Percentiles rank a stretch among this genome's conserved stretches.
Conservation (phyloP, 1,140 invertebrate genomes). For the Archivesica marissinica region DNA sequence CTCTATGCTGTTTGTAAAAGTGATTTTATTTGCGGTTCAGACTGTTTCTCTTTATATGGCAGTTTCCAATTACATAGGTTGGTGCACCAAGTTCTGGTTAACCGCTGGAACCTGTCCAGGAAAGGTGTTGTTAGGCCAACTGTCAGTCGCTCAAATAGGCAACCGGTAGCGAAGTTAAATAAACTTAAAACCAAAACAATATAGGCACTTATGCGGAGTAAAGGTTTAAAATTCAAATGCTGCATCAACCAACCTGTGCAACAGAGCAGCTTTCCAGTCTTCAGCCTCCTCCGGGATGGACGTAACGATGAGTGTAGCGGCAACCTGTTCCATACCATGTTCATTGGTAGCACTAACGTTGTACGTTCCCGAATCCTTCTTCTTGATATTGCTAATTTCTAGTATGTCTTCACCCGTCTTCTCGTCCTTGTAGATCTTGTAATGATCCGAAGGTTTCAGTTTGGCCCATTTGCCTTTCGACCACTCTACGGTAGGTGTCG, state of each 20-base stretch:
- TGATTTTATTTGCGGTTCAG: too few species aligned
- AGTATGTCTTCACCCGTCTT: conserved; percentile 79
- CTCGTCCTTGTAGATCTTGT: conserved; percentile 80
- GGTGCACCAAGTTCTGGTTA: too few species aligned
- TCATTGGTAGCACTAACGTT: conserved; percentile 82
- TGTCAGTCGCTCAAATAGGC: too few species aligned
- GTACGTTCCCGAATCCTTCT: conserved; percentile 83
- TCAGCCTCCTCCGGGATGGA: conserved; percentile 81
- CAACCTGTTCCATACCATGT: conserved; percentile 79
- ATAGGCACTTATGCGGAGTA: too few species aligned
- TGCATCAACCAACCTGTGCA: conserved; percentile 82
- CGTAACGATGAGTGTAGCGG: conserved; percentile 83
- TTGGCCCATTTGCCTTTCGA: conserved; percentile 83
- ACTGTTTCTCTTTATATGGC: too few species aligned
- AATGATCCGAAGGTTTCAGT: conserved; percentile 76
- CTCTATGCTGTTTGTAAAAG: too few species aligned
- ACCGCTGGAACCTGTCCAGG: too few species aligned
- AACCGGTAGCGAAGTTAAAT: too few species aligned
- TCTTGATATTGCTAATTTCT: conserved; percentile 79
- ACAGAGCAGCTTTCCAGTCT: conserved; percentile 82
- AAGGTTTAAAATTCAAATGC: too few species aligned
- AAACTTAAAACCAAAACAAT: too few species aligned
- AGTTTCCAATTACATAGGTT: too few species aligned
- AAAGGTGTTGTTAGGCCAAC: too few species aligned
- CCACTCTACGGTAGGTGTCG: conserved; percentile 81